Evolutionary conservation across 2,113 vertebrate species (phyloP).

Genomic region (Ornithorhynchus anatinus): DNA sequence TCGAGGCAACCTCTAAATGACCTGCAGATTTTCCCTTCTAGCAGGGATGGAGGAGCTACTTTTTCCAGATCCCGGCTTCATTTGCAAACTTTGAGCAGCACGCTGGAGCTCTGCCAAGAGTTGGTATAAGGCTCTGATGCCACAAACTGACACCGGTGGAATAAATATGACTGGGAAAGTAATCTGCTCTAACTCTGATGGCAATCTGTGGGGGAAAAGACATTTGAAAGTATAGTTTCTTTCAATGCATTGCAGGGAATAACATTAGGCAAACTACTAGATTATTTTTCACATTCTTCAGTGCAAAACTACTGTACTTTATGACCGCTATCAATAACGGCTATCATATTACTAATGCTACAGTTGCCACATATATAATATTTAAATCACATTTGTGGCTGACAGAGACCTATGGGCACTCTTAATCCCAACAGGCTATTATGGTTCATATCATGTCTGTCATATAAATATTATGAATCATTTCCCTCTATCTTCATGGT

Average conservation of each 20-base stretch:
- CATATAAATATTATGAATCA: constrained; percentile 77
- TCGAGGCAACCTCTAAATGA: accelerated
- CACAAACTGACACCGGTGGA: neutral
- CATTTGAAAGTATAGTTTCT: constrained; percentile 2
- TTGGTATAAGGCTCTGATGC: constrained; percentile 3
- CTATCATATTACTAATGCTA: constrained; percentile 42
- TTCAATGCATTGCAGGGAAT: constrained; percentile 19
- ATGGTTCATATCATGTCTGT: constrained; percentile 70
- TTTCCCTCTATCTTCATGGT: constrained; percentile 70
- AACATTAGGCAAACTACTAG: constrained; percentile 28
- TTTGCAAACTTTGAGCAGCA: neutral
- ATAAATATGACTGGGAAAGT: constrained; percentile 9
- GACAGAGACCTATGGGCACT: constrained; percentile 70
- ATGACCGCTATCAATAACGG: constrained; percentile 63
- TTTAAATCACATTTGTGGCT: constrained; percentile 67
- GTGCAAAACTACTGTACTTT: constrained; percentile 42
- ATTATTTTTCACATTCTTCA: constrained; percentile 53
- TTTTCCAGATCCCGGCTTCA: neutral
- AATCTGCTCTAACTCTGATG: constrained; percentile 20
- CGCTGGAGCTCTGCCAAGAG: neutral
- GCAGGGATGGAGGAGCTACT: neutral
- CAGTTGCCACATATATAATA: constrained; percentile 66
- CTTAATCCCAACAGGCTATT: constrained; percentile 72
- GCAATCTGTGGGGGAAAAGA: neutral
- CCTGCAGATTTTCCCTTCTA: neutral